These are phyloP conservation scores for Aplidium turbinatum DNA, from an alignment of 23 tunicate species.

Conservation along the genomic window DNA sequence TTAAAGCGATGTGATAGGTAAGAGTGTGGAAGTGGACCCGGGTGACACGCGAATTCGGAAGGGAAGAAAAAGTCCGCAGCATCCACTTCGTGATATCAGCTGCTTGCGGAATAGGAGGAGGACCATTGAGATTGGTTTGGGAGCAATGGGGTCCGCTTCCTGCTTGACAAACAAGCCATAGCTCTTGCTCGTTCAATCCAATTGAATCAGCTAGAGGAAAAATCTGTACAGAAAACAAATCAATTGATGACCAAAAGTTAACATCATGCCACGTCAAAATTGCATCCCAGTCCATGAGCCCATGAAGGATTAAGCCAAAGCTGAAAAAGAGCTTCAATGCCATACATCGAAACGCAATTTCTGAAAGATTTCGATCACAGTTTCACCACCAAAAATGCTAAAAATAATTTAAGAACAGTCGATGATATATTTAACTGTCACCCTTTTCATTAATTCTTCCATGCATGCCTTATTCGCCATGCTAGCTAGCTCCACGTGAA, in stretches of 20 bases:
- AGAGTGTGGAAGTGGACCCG: conserved; percentile 90
- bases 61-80: conserved; percentile 21
- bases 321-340: too few species aligned
- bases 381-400: too few species aligned
- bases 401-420: too few species aligned
- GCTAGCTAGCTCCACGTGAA: conserved; percentile 90
- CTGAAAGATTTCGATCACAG: too few species aligned
- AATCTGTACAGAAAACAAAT: conserved; percentile 54
- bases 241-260: too few species aligned
- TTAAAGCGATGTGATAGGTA: conserved; percentile 54
- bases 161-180: conserved; percentile 75
- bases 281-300: too few species aligned
- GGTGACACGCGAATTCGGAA: conserved; percentile 36
- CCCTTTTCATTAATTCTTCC: conserved; percentile 34
- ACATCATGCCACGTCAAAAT: too few species aligned
- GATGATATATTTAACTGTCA: too few species aligned
- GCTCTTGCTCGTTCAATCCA: conserved; percentile 90
- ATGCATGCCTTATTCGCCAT: conserved; percentile 66
- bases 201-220: conserved; percentile 67
- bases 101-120: conserved; percentile 54
- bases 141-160: conserved; percentile 66
- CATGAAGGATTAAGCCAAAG: too few species aligned
- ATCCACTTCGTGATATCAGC: conserved; percentile 64
- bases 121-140: conserved; percentile 21
- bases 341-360: too few species aligned